These are phyloP conservation scores for Epizoanthus stellaris DNA, from an alignment of 92 coral and sea anemone genomes.

Conservation along the genomic window DNA sequence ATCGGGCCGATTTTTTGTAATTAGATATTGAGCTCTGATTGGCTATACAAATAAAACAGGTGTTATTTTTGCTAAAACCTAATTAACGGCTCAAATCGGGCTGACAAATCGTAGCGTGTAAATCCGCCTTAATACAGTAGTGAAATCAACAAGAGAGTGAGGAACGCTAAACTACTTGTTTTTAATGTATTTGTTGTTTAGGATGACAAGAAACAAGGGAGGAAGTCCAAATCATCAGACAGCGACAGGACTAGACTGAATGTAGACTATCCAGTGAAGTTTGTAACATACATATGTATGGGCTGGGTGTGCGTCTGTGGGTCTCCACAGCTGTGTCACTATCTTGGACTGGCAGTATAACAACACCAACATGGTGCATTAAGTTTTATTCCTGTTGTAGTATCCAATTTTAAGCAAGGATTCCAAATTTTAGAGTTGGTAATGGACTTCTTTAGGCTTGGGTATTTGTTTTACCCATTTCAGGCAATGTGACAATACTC, in stretches of 20 bases:
- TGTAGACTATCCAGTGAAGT: constrained; percentile 81
- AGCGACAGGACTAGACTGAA: constrained; percentile 73
- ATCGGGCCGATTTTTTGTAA: no score
- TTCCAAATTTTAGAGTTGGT: background rate
- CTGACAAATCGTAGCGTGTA: no score
- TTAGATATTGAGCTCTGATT: no score
- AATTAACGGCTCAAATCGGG: no score
- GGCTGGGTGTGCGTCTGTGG: constrained; percentile 94
- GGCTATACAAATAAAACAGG: no score
- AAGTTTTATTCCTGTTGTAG: background rate
- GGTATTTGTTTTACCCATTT: background rate
- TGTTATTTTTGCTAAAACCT: no score
- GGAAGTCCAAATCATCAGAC: constrained; percentile 69
- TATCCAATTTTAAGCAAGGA: background rate
- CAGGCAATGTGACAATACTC: no score
- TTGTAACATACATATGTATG: constrained; percentile 84
- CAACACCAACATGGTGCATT: background rate
- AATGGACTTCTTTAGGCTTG: background rate
- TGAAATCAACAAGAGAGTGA: background rate
- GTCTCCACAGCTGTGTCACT: constrained; percentile 83
- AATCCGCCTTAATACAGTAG: no score
- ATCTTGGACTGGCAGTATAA: constrained; percentile 77
- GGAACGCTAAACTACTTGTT: background rate
- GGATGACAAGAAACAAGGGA: constrained; percentile 70
- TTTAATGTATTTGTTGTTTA: constrained; percentile 7